These are phyloP conservation scores for Drosophila cardini DNA, from an alignment of 1,140 invertebrate species.

Conservation along the genomic window DNA sequence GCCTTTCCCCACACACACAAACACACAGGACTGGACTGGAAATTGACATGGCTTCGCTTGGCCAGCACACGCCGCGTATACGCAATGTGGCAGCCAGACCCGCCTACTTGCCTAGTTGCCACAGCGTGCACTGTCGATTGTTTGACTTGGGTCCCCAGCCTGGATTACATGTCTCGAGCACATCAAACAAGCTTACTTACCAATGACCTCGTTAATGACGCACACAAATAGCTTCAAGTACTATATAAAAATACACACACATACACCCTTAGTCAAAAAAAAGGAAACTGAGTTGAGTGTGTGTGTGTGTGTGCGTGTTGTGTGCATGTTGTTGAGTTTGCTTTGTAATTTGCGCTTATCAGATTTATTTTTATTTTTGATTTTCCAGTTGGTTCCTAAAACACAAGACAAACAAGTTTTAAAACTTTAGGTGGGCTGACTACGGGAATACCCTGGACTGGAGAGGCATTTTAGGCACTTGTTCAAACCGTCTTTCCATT, in stretches of 20 bases:
- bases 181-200: conserved; percentile 83
- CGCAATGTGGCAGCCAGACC: conserved; percentile 37
- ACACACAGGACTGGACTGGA: conserved; percentile 18
- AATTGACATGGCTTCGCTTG: conserved; percentile 45
- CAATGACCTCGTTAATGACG: conserved; percentile 81
- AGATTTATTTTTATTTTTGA: conserved; percentile 81
- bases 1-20: neutral
- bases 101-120: conserved; percentile 1
- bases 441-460: conserved; percentile 15
- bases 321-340: conserved; percentile 64
- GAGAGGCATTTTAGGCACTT: neutral
- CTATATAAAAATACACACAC: conserved; percentile 17
- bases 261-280: conserved; percentile 25
- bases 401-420: conserved; percentile 5
- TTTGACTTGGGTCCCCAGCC: conserved; percentile 47
- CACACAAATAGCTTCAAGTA: conserved; percentile 38
- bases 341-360: conserved; percentile 82
- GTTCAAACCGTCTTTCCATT: no score
- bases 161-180: conserved; percentile 81
- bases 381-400: conserved; percentile 63
- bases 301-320: conserved; percentile 41
- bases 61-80: conserved; percentile 60
- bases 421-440: neutral
- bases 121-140: conserved; percentile 44
- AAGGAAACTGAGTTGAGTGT: neutral